A percentile compares a stretch with the other conserved stretches of the same genome.
These are phyloP conservation scores for Willowsia nigromaculata DNA, from an alignment of 2,888 invertebrate genomes.

Conservation along the genomic window DNA sequence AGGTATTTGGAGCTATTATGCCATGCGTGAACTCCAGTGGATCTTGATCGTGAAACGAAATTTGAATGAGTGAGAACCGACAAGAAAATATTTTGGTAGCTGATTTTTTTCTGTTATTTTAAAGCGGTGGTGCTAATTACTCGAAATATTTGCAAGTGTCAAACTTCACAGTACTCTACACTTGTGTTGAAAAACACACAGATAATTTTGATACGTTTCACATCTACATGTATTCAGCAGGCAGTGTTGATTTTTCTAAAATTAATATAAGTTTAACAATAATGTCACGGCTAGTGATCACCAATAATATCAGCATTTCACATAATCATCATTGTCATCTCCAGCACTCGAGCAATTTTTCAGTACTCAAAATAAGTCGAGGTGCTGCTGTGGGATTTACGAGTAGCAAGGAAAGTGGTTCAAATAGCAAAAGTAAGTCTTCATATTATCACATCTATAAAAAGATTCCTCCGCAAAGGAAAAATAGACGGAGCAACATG, in stretches of 20 bases:
- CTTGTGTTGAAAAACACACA: background rate
- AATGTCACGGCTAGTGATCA: slow-evolving; percentile 65
- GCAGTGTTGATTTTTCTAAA: background rate
- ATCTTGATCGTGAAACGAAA: slow-evolving; percentile 56
- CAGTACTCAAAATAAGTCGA: background rate
- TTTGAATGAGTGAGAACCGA: slow-evolving; percentile 67
- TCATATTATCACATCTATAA: slow-evolving; percentile 38
- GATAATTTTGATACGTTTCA: background rate
- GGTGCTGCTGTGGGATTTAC: background rate
- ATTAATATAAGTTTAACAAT: slow-evolving; percentile 41
- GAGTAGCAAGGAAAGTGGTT: background rate
- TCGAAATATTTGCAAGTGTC: background rate
- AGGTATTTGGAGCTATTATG: slow-evolving; percentile 1
- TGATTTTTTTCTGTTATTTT: slow-evolving; percentile 46
- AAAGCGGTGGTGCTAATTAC: slow-evolving; percentile 29
- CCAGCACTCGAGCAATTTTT: slow-evolving; percentile 29
- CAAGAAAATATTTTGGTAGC: slow-evolving; percentile 22
- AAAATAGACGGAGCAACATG: slow-evolving; percentile 16
- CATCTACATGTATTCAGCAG: background rate
- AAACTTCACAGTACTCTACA: background rate
- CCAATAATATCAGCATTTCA: slow-evolving; percentile 37
- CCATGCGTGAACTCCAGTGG: slow-evolving; percentile 61
- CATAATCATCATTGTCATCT: slow-evolving; percentile 26
- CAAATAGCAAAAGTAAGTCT: slow-evolving; percentile 15
- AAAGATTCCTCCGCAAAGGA: slow-evolving; percentile 52